These are phyloP conservation scores for Tortrix viridana DNA, from an alignment of 2,888 invertebrate genomes.

Conservation along the genomic window DNA sequence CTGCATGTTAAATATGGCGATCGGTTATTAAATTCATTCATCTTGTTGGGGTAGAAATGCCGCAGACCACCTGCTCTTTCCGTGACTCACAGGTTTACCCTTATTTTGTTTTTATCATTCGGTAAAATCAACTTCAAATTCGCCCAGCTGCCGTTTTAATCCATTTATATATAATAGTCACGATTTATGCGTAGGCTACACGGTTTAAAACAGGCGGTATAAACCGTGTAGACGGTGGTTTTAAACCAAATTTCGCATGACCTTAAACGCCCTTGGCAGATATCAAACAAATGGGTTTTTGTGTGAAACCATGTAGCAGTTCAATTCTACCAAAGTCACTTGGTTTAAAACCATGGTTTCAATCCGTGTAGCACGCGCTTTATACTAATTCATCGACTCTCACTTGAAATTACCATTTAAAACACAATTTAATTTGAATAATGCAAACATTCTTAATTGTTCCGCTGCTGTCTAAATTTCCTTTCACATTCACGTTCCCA, in stretches of 20 bases:
- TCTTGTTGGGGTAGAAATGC: conserved; percentile 19
- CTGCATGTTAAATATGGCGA: background rate
- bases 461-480: background rate
- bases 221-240: too few species aligned
- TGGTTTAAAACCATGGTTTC: too few species aligned
- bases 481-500: conserved; percentile 1
- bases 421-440: conserved; percentile 4
- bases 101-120: conserved; percentile 24
- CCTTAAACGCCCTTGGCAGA: too few species aligned
- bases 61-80: conserved; percentile 30
- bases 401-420: too few species aligned
- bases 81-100: conserved; percentile 30
- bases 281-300: too few species aligned
- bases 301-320: too few species aligned
- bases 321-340: too few species aligned
- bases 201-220: too few species aligned
- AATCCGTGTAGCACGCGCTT: too few species aligned
- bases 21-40: conserved; percentile 15
- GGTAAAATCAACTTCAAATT: conserved; percentile 2
- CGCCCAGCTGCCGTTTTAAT: conserved; percentile 30
- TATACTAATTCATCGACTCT: background rate
- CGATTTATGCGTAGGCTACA: too few species aligned
- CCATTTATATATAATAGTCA: conserved; percentile 23
- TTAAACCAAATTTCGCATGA: too few species aligned
- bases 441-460: conserved; percentile 11